These are phyloP conservation scores for Oryzaephilus surinamensis DNA, from an alignment of 1,140 invertebrate genomes.

Conservation along the genomic window DNA sequence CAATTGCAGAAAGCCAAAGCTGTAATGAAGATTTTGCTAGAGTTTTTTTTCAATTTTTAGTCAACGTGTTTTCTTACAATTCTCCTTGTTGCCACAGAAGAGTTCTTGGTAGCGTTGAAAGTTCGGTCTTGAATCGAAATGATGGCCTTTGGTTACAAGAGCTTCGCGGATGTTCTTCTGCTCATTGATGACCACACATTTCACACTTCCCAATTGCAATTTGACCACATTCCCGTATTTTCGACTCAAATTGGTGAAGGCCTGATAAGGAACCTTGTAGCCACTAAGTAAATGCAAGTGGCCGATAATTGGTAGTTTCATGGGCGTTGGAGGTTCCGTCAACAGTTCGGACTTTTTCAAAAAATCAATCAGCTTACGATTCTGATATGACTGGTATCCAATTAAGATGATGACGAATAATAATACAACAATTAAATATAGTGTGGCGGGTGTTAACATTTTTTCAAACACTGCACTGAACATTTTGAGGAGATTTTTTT, in stretches of 20 bases:
- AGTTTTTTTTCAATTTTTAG: no score
- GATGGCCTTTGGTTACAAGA: slow-evolving; percentile 46
- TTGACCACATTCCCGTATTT: slow-evolving; percentile 46
- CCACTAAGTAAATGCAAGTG: slow-evolving; percentile 47
- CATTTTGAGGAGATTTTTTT: no score
- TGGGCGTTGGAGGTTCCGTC: slow-evolving; percentile 46
- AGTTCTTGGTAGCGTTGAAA: slow-evolving; percentile 52
- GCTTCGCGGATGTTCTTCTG: slow-evolving; percentile 53
- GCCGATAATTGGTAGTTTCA: slow-evolving; percentile 48
- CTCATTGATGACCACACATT: slow-evolving; percentile 54
- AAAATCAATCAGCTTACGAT: no score
- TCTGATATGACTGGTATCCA: no score
- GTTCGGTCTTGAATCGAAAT: slow-evolving; percentile 56
- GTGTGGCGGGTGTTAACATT: no score
- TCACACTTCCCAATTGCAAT: slow-evolving; percentile 46
- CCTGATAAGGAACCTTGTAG: slow-evolving; percentile 53
- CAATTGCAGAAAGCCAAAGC: slow-evolving; percentile 78
- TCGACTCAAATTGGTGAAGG: slow-evolving; percentile 44
- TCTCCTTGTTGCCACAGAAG: slow-evolving; percentile 55
- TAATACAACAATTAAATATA: no score
- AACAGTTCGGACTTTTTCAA: no score
- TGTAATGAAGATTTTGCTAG: no score
- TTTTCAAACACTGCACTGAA: no score
- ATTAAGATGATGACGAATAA: no score
- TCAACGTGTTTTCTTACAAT: slow-evolving; percentile 56